Evolutionary conservation across 2,888 invertebrate species (phyloP).

Genomic region (Campoplex nolae): DNA sequence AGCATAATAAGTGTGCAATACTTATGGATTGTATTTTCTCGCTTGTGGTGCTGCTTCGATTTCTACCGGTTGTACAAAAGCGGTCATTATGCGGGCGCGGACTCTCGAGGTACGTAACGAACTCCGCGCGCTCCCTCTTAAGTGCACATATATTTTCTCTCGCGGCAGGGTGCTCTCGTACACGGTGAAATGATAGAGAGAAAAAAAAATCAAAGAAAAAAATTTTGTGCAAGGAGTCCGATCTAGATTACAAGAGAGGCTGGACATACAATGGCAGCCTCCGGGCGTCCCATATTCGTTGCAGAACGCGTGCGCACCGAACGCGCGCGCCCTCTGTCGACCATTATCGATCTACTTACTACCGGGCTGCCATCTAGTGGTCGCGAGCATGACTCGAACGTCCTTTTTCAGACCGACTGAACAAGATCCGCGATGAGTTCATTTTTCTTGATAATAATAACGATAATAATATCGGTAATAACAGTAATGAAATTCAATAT

Average conservation of each 20-base stretch:
- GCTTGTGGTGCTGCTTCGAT: slow-evolving; percentile 64
- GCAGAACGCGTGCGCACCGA: slow-evolving; percentile 65
- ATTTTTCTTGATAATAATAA: neutral
- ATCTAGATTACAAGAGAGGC: slow-evolving; percentile 79
- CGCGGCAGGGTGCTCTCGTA: slow-evolving; percentile 39
- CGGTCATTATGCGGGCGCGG: slow-evolving; percentile 74
- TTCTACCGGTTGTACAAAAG: slow-evolving; percentile 71
- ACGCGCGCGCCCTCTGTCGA: slow-evolving; percentile 38
- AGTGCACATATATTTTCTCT: slow-evolving; percentile 36
- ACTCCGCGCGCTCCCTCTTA: slow-evolving; percentile 42
- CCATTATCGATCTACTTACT: slow-evolving; percentile 52
- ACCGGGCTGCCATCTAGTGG: slow-evolving; percentile 54
- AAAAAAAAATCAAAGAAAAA: slow-evolving; percentile 62
- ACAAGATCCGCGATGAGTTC: slow-evolving; percentile 12
- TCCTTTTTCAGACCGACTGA: neutral
- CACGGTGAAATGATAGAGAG: slow-evolving; percentile 28
- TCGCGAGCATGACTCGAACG: slow-evolving; percentile 13
- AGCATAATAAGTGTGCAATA: slow-evolving; percentile 63
- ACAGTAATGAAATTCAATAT: slow-evolving; percentile 20
- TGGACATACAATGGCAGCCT: slow-evolving; percentile 78
- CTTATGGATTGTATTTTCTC: slow-evolving; percentile 54
- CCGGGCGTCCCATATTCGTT: slow-evolving; percentile 77
- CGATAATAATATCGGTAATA: slow-evolving; percentile 5
- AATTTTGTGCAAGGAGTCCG: slow-evolving; percentile 66
- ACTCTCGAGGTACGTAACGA: slow-evolving; percentile 66